These are phyloP conservation scores for Tylochromis polylepis DNA, from an alignment of 2,113 vertebrate genomes.

Conservation along the genomic window DNA sequence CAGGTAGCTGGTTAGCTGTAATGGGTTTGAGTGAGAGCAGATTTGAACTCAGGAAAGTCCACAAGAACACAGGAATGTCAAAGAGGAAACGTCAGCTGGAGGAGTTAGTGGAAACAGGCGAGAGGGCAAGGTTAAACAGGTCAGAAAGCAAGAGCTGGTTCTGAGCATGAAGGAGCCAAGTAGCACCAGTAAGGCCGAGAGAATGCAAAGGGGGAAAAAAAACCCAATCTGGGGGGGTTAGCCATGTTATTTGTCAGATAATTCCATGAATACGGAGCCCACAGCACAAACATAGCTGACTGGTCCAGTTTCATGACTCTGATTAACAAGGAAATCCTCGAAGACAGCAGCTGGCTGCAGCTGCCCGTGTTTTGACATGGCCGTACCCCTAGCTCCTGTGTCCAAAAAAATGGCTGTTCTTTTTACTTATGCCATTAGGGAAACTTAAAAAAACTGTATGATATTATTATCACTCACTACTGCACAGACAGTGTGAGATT, in stretches of 20 bases:
- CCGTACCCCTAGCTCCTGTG: background rate
- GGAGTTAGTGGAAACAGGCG: background rate
- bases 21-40: background rate
- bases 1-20: background rate
- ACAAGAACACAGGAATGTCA: background rate
- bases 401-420: background rate
- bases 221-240: background rate
- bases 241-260: background rate
- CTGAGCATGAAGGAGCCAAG: background rate
- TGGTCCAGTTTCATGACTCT: background rate
- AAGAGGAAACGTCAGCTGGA: background rate
- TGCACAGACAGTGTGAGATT: background rate
- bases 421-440: background rate
- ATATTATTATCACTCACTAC: background rate
- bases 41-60: background rate
- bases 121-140: background rate
- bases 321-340: background rate
- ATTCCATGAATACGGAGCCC: background rate
- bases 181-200: background rate
- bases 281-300: background rate
- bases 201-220: background rate
- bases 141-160: background rate
- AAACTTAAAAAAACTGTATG: background rate
- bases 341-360: background rate
- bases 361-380: accelerated